Base-by-base conservation (phyloP, 2,113 vertebrate species). In the Ariopsis seemanni region DNA sequence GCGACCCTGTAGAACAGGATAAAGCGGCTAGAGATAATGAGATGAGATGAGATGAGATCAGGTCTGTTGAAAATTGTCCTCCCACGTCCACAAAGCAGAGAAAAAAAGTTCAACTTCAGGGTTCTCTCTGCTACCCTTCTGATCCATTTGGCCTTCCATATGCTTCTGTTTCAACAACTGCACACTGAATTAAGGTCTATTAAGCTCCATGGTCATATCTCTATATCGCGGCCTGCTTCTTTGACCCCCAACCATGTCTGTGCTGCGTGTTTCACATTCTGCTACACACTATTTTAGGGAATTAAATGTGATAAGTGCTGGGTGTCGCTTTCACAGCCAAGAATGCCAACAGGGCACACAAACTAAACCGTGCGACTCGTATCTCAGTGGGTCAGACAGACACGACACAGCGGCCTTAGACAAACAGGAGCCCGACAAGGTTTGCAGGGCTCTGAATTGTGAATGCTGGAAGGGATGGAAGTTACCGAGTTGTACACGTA, bases 261-360 rank as follows among this genome's bases (percentile, higher is more conserved):
- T 63, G 15, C 62, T 62, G 20, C 83, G 71, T 67, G 90, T 69
- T 75, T 92, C 22, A 90, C 90, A 93, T 94, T 92, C 92, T 92
- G 89, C 88, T 50, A 57, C 58, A 30, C 90, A 92, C 92, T 94
- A 95, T 94, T 93, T 90, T 90, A 89, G 92, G 89, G 86, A 91
- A 90, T 92, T 91, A 94, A 92, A 94, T 87, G 92, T 91, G 93
- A 95, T 93, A 89, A 86, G 65, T 86, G 72, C 86, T 22, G 22
- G 55, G 85, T 88, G 89, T 84, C 80, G 65, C 63, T 84, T 92
- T 87, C 75, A 72, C 58, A 78, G 65, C 67, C 79, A 84, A 80
- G 55, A 90, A 90, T 90, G 83, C 22, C 67, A 71, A 82, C 82
- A 55, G 79, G 74, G 78, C 34, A 60, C 53, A 30, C 57, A 88